Evolutionary conservation across 2,888 invertebrate species (phyloP).

Genomic region (Andricus curvator): DNA sequence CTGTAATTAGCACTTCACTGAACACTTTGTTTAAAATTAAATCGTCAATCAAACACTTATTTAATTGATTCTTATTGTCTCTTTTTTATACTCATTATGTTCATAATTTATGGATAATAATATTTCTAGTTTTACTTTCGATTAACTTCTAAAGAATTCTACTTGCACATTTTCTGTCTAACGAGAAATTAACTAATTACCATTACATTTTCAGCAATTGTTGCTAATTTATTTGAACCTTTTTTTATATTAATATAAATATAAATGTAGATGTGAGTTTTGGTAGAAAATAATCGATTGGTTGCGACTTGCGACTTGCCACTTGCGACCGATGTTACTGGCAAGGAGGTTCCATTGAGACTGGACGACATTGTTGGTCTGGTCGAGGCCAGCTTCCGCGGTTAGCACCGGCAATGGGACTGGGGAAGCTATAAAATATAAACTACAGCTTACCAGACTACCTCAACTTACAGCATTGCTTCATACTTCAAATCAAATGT

Average conservation of each 20-base stretch:
- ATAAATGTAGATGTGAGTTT: neutral
- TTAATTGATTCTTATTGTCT: neutral
- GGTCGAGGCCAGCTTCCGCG: conserved; percentile 72
- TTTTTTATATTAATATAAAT: neutral
- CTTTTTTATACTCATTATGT: neutral
- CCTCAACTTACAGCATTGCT: neutral
- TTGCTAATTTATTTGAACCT: neutral
- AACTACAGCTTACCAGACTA: conserved; percentile 10
- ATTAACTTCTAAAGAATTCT: neutral
- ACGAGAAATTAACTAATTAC: neutral
- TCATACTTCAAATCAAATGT: neutral
- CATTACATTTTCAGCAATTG: neutral
- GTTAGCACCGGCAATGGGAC: conserved; percentile 52
- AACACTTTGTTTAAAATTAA: neutral
- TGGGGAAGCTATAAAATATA: conserved; percentile 36
- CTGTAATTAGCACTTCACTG: neutral
- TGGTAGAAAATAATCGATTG: neutral
- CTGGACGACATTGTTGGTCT: conserved; percentile 68
- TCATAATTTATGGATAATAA: neutral
- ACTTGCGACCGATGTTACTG: conserved; percentile 56
- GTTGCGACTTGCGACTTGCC: conserved; percentile 28
- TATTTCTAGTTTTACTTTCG: neutral
- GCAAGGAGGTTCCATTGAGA: conserved; percentile 70
- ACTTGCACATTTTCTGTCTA: neutral
- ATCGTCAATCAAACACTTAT: neutral